These are phyloP conservation scores for Empis stercorea DNA, from an alignment of 2,888 invertebrate species.

Conservation along the genomic window DNA sequence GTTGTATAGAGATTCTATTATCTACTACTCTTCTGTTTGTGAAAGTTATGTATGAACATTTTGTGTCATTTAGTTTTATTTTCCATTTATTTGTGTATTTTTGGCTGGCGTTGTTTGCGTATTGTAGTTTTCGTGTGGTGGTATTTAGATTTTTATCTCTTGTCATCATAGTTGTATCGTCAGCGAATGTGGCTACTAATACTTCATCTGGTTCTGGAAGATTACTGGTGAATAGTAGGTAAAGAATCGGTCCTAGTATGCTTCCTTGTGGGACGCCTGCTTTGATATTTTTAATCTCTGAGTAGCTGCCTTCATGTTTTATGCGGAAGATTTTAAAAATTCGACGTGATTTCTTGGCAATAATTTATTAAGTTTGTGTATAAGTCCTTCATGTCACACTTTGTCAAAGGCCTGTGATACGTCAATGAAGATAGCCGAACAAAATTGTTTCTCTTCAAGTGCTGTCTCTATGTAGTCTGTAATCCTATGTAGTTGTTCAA, in stretches of 20 bases:
- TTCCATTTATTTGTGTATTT: no score
- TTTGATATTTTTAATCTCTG: neutral
- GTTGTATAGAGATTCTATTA: no score
- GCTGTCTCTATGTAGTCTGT: conserved; percentile 5
- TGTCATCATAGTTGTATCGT: no score
- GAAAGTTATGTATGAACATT: no score
- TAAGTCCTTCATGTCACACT: conserved; percentile 6
- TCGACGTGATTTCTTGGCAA: neutral
- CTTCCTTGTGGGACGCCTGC: conserved; percentile 3
- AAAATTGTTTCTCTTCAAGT: conserved; percentile 6
- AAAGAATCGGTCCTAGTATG: neutral
- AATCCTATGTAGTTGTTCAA: conserved; percentile 6
- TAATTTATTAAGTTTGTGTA: neutral
- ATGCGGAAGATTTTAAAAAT: neutral
- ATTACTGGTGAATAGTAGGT: neutral
- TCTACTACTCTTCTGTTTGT: no score
- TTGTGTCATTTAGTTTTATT: no score
- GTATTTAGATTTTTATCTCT: no score
- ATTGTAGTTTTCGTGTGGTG: no score
- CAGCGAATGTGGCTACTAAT: no score
- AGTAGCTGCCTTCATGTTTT: neutral
- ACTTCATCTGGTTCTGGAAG: neutral
- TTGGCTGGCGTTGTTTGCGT: no score
- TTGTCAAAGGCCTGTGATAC: conserved; percentile 8
- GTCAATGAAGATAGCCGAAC: conserved; percentile 6